phyloP scores from a whole-genome alignment of 2,113 vertebrate species.

The Paradisaea rubra region DNA sequence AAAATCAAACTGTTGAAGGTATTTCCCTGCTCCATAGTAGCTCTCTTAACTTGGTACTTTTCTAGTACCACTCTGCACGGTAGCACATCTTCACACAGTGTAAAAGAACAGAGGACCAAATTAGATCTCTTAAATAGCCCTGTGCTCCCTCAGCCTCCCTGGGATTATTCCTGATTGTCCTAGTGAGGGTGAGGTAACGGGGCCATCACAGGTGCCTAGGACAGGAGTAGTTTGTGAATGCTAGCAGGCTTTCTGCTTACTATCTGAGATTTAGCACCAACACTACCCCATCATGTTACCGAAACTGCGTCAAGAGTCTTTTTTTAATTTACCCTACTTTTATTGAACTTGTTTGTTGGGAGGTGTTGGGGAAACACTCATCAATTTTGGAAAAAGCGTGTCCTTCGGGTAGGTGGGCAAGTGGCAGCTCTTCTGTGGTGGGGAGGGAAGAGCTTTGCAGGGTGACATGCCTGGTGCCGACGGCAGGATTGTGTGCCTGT shows the following conservation, averaged over 20 bases:
- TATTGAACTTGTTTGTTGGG: background rate
- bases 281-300: background rate
- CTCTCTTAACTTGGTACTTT: background rate
- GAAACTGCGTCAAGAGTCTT: background rate
- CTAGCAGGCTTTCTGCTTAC: background rate
- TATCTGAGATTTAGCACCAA: background rate
- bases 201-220: background rate
- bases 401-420: constrained; percentile 12
- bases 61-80: background rate
- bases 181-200: background rate
- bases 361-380: constrained; percentile 22
- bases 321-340: constrained; percentile 40
- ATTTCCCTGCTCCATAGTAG: background rate
- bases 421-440: background rate
- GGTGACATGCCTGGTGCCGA: background rate
- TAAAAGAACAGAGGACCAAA: background rate
- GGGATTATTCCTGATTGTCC: background rate
- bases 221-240: background rate
- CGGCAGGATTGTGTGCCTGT: background rate
- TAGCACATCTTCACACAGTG: background rate
- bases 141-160: background rate
- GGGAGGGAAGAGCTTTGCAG: background rate
- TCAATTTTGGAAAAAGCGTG: background rate
- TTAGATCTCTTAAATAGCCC: background rate
- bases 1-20: background rate